A percentile compares a stretch with the other conserved stretches of the same genome.
phyloP scores from a whole-genome alignment of 2,888 invertebrate genomes.

The Automeris io region DNA sequence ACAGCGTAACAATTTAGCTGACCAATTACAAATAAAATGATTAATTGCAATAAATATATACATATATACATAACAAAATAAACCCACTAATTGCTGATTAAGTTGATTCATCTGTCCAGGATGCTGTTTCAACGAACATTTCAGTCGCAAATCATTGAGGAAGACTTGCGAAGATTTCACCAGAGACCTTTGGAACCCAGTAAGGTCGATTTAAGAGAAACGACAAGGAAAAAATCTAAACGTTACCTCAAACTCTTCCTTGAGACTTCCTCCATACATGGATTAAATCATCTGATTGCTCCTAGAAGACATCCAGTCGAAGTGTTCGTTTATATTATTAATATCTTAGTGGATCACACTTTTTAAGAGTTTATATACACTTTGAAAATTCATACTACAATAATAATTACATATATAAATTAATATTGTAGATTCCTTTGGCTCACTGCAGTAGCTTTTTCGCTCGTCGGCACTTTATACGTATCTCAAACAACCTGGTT shows the following conservation, averaged over 20 bases:
- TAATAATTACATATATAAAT: no score
- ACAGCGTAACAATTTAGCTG: no score
- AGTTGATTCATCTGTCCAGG: constrained; percentile 3
- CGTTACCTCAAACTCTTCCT: constrained; percentile 55
- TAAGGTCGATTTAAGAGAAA: constrained; percentile 12
- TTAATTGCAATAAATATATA: no score
- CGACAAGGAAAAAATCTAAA: constrained; percentile 24
- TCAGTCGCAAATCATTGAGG: constrained; percentile 37
- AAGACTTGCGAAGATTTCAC: constrained; percentile 24
- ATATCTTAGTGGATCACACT: no score
- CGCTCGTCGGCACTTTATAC: constrained; percentile 72
- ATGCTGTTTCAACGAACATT: constrained; percentile 36
- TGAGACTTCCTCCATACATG: constrained; percentile 73
- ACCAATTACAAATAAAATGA: no score
- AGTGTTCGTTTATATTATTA: constrained; percentile 43
- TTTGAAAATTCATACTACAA: no score
- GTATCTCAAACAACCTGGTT: constrained; percentile 79
- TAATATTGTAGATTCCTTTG: constrained; percentile 78
- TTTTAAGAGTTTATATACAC: no score
- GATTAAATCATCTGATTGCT: constrained; percentile 69
- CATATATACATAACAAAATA: no score
- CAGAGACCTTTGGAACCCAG: constrained; percentile 11
- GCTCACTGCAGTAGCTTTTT: constrained; percentile 71
- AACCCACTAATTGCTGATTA: no score
- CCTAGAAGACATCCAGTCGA: constrained; percentile 60